Base-by-base conservation (phyloP, 2,888 invertebrate genomes). In the Carcina quercana region DNA sequence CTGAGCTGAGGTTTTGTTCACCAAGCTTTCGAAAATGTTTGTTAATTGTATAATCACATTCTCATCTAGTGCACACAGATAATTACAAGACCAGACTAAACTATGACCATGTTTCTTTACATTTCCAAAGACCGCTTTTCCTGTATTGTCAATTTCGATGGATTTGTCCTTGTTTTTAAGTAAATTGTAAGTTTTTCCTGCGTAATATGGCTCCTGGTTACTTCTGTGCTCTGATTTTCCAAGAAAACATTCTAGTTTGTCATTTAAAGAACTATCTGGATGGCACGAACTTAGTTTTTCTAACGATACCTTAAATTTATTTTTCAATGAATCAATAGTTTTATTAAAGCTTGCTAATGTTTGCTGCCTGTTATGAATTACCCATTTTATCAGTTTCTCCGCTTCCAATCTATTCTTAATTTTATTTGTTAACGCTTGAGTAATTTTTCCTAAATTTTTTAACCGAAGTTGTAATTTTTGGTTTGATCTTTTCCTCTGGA, bases 181-280 rank as follows among this genome's bases (percentile, higher is more conserved):
- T 8, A 28, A 10, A 14, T 24, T 28, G 20, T 8, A 28, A 17
- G 12, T 11, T 17, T 20, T 11, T 28, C 12, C 28, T 7, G 21
- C 2, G 13, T 28, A 33, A 33, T 6, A 33, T 17, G 28, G 32
- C 24, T 33, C 32, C 17, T 33, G 28, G 13, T 15, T 33, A 28
- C 24, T 33, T 1, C 28, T 2, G 17, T 33, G 32, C 11, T 33
- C 28, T 17, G 28, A 28, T 33, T 33, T 33, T 5, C 32, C 32
- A 27, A 33, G 28, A 33, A 33, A 33, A n/a, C 3, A n/a, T 28
- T 28, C 11, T 17, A 15, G 3, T 24, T 24, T 24, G 8, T 24
- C 24, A 11, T 11, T 8, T 11, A 24, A 6, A 24, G 10, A 6
- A 6, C 11, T 24, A 12, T 12, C 12, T 10, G 10, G 3, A 22